Conservation (phyloP, 1,140 invertebrate species). For the Drosophila baimaii region DNA sequence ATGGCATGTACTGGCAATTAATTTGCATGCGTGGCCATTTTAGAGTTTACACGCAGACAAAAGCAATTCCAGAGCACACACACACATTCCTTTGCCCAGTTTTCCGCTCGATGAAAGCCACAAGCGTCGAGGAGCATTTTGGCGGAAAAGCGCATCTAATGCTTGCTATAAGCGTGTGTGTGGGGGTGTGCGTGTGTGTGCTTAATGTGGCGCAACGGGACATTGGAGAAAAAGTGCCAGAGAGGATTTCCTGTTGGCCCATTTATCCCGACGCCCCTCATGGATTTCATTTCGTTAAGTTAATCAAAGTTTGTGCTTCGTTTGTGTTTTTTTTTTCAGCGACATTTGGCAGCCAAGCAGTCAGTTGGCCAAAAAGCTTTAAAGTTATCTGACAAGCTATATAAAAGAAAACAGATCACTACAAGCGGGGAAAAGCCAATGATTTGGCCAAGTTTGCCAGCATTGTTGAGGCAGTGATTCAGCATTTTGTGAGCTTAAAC, state of each 20-base stretch:
- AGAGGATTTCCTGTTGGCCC: conserved; percentile 25
- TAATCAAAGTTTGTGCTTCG: conserved; percentile 47
- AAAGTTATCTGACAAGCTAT: conserved; percentile 13
- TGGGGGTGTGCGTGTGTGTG: conserved; percentile 15
- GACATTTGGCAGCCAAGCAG: conserved; percentile 30
- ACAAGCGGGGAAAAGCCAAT: conserved; percentile 11
- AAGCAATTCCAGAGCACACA: conserved; percentile 15
- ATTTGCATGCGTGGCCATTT: conserved; percentile 67
- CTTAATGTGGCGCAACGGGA: conserved; percentile 45
- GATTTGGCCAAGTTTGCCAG: conserved; percentile 21
- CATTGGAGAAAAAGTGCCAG: conserved; percentile 17
- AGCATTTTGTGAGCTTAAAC: too few species aligned
- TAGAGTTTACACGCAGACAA: conserved; percentile 43
- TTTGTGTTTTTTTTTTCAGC: conserved; percentile 5
- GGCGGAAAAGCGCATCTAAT: conserved; percentile 14
- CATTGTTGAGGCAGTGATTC: neutral
- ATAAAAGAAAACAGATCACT: conserved; percentile 34
- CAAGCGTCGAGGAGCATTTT: conserved; percentile 5
- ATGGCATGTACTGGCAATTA: conserved; percentile 55
- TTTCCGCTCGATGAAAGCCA: conserved; percentile 23
- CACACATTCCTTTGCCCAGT: conserved; percentile 11
- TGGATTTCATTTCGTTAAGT: conserved; percentile 26
- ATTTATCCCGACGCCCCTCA: conserved; percentile 11
- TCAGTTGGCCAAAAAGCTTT: conserved; percentile 22
- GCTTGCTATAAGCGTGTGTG: too few species aligned